Evolutionary conservation across 2,113 vertebrate species (phyloP), one percentile per base, ranked within the genome.

Genomic region (Scolopax mira): DNA sequence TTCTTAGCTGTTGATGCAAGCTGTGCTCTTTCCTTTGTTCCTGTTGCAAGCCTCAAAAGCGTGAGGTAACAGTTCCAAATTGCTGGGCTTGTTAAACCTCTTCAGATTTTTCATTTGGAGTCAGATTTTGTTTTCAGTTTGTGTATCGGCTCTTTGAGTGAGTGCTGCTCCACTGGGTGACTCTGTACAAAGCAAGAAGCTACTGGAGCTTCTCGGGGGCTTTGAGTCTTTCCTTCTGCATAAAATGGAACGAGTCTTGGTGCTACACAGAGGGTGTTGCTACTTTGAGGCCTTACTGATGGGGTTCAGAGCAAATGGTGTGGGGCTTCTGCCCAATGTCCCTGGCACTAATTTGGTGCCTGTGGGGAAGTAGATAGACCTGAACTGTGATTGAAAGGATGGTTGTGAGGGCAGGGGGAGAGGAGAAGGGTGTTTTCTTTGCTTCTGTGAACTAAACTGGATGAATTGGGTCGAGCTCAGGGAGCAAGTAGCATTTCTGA

Each of bases 351-450:
- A 19, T 13, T 25, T 18, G 7, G 22, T 60, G 82, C 2, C 48
- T 55, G 28, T 11, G 51, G 66, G 52, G 54, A 94, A 10, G 35
- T 49, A 7, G 39, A n/a, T 10, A 16, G 3, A 24, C 14, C 1
- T 35, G 16, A 78, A 10, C 71, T 71, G 61, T 35, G 46, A 71
- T n/a, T 62, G 48, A 30, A 66, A 52, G 61, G 28, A 2, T 30
- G 11, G 3, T 0, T 60, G 31, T 7, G 8, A 12, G 27, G 17
- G 5, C 2, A 10, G 30, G 49, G 33, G 33, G 27, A 18, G 22
- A 13, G 41, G 11, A 37, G 11, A 37, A 22, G 15, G 39, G 31
- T 6, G 3, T 19, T 55, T 49, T 39, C 16, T 41, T 64, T 33
- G 18, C 39, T 89, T 28, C 1, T 19, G 0, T 61, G 27, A 79